Base-by-base conservation (phyloP, 2,797 vertebrate species). In the Rhinophrynus dorsalis region DNA sequence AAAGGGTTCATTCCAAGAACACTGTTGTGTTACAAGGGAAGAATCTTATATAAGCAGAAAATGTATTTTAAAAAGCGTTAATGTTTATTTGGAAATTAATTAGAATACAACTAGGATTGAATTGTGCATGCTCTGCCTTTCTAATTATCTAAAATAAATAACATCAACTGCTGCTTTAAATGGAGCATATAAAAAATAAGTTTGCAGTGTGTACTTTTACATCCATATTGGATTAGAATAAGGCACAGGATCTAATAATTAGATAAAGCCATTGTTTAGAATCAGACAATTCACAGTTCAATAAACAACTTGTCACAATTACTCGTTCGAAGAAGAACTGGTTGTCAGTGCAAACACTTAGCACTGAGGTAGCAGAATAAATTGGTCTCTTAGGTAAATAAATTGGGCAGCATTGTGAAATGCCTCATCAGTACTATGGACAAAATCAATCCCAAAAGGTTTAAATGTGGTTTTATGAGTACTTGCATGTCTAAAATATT, bases 341-440 rank as follows among this genome's bases (percentile, higher is more conserved):
- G 76, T 80, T 89, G 88, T 89, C 90, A 89, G 84, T 89, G 85
- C 82, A 88, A 90, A 88, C 85, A 84, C 82, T 90, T 83, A 86
- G 84, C 77, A 80, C 73, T 2, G 67, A 90, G 82, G 79, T 60
- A 86, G 80, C 20, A 2, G 88, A 90, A 90, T 90, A 92, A 94
- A 93, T 92, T 92, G 89, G 91, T 89, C 89, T 90, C 90, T 81
- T 71, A 89, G 84, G 90, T 89, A 90, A 90, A 90, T 85, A 91
- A 87, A 88, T 80, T 80, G 84, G 85, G 77, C 79, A 81, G 79
- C 83, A 84, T 76, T 78, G 79, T 72, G 80, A 82, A 80, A 84
- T 76, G 82, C 77, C 79, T 89, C 79, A 84, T 83, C 84, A 81
- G 83, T 79, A 75, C 76, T 68, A 71, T 77, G 77, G 70, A 81